Percentiles rank a stretch among this genome's conserved stretches.
phyloP scores from a whole-genome alignment of 2,888 invertebrate genomes.

The Aplocera efformata region DNA sequence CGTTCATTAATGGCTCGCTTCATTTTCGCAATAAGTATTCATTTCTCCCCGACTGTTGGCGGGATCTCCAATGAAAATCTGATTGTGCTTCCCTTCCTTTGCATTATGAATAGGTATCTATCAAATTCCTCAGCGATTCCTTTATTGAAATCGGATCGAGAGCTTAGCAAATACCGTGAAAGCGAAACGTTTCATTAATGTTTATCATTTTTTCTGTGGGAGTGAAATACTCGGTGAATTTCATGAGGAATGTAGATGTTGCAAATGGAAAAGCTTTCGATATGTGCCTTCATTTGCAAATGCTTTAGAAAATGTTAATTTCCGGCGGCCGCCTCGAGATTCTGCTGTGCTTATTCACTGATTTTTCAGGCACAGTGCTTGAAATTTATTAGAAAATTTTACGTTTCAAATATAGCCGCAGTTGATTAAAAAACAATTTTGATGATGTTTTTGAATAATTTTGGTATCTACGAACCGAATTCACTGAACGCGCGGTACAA shows the following conservation, averaged over 20 bases:
- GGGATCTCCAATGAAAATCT: constrained; percentile 67
- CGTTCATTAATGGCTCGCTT: constrained; percentile 69
- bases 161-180: constrained; percentile 52
- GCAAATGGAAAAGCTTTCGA: constrained; percentile 54
- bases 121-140: constrained; percentile 56
- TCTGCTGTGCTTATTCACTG: background rate
- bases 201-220: constrained; percentile 41
- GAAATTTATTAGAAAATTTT: constrained; percentile 6
- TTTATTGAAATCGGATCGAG: constrained; percentile 57
- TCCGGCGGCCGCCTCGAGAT: constrained; percentile 36
- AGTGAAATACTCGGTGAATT: constrained; percentile 36
- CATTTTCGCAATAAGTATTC: constrained; percentile 78
- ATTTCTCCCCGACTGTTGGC: constrained; percentile 51
- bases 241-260: constrained; percentile 41
- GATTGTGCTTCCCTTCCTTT: constrained; percentile 70
- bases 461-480: too few relatives aligned
- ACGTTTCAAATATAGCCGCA: too few relatives aligned
- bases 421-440: too few relatives aligned
- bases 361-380: constrained; percentile 1
- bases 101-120: constrained; percentile 67
- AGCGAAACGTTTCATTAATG: constrained; percentile 49
- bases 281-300: constrained; percentile 58
- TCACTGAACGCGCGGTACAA: too few relatives aligned
- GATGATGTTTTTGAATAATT: too few relatives aligned
- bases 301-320: constrained; percentile 66